A percentile compares a stretch with the other conserved stretches of the same genome.
phyloP scores from a whole-genome alignment of 2,113 vertebrate species.

The Pachypanchax playfairii region DNA sequence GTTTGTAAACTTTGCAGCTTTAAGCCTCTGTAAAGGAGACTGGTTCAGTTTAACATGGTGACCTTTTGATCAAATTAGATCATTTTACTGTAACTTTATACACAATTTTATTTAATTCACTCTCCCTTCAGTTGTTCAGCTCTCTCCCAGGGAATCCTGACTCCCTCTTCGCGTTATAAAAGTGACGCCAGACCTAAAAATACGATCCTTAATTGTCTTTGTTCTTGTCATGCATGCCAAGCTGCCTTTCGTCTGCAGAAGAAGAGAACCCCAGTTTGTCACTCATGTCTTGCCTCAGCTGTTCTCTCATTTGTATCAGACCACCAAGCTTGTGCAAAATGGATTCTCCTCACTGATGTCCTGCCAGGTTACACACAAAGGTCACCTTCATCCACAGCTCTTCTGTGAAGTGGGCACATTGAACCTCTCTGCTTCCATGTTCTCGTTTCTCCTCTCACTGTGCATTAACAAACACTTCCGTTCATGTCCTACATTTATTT shows the following conservation, averaged over 20 bases:
- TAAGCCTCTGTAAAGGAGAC: not conserved
- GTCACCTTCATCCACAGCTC: constrained; percentile 62
- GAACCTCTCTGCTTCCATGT: constrained; percentile 36
- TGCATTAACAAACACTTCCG: constrained; percentile 38
- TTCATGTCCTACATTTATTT: constrained; percentile 38
- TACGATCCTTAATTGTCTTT: constrained; percentile 48
- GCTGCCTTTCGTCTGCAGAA: constrained; percentile 1
- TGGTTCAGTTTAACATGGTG: not conserved
- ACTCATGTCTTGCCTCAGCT: constrained; percentile 9
- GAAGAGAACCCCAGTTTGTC: constrained; percentile 15
- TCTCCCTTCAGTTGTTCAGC: constrained; percentile 46
- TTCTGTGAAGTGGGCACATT: constrained; percentile 46
- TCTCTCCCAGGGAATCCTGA: constrained; percentile 60
- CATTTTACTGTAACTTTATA: constrained; percentile 26
- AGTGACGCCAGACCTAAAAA: constrained; percentile 58
- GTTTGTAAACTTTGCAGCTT: too few species aligned
- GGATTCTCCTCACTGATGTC: constrained; percentile 22
- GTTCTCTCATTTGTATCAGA: constrained; percentile 8
- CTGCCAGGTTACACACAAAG: constrained; percentile 32
- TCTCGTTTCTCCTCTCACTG: constrained; percentile 31
- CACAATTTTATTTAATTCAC: constrained; percentile 32
- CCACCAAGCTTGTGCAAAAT: constrained; percentile 1
- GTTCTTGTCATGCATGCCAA: constrained; percentile 18
- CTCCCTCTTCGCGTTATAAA: constrained; percentile 30
- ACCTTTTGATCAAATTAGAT: constrained; percentile 39